Percentiles rank a stretch among this genome's conserved stretches.
Evolutionary conservation across 2,113 vertebrate genomes (phyloP).

Genomic region (Hydrochoerus hydrochaeris): DNA sequence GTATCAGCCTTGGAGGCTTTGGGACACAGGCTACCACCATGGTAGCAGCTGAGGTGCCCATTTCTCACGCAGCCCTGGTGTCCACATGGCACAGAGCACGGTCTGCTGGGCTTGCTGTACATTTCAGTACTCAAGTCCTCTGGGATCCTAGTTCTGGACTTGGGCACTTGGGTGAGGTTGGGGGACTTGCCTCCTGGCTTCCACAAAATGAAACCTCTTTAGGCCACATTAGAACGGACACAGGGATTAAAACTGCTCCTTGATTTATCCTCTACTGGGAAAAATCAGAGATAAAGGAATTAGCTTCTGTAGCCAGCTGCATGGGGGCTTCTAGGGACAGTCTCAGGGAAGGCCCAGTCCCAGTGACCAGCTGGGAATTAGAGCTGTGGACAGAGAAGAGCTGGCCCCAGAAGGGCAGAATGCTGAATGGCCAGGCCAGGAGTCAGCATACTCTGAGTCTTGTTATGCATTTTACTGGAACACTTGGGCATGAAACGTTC

Average conservation of each 20-base stretch:
- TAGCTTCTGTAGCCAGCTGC: neutral
- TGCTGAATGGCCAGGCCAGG: neutral
- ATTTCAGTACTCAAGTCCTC: neutral
- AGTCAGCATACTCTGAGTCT: neutral
- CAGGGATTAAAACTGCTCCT: neutral
- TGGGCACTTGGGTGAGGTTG: neutral
- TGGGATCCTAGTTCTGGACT: neutral
- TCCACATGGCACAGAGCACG: neutral
- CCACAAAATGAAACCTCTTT: neutral
- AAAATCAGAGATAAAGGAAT: neutral
- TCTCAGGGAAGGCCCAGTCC: neutral
- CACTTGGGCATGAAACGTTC: neutral
- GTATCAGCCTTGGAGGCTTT: constrained; percentile 60
- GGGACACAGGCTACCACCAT: constrained; percentile 31
- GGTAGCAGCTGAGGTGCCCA: neutral
- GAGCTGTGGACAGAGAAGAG: neutral
- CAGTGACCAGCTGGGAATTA: neutral
- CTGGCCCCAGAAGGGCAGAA: neutral
- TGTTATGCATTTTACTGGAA: constrained; percentile 49
- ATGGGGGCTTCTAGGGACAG: neutral
- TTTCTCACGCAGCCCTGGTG: neutral
- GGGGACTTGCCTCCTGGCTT: neutral
- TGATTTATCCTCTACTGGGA: neutral
- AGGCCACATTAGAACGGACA: neutral
- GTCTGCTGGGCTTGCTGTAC: neutral